Conservation (phyloP, 2,797 vertebrate species). For the Sebastes steindachneri region DNA sequence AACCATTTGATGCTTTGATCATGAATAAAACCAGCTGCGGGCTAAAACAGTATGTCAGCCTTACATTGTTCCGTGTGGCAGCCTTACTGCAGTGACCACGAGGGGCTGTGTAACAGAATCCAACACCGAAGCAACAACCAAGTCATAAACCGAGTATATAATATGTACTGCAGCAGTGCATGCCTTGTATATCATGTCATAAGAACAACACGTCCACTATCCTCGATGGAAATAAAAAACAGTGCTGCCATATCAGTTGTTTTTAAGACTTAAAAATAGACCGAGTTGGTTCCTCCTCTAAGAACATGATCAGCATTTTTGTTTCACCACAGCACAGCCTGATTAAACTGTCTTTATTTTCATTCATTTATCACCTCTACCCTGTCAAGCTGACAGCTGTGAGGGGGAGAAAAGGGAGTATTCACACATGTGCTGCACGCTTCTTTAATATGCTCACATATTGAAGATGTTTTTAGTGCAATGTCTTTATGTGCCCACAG, state of each 20-base stretch:
- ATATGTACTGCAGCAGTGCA: background rate
- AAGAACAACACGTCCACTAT: background rate
- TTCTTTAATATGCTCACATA: conserved; percentile 7
- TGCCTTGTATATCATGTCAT: conserved; percentile 31
- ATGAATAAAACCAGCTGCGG: conserved; percentile 7
- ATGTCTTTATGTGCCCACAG: conserved; percentile 5
- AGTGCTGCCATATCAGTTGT: background rate
- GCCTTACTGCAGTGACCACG: conserved; percentile 4
- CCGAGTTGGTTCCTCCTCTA: conserved; percentile 10
- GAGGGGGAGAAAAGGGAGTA: background rate
- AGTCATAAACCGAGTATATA: conserved; percentile 13
- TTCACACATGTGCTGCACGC: background rate
- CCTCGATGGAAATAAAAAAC: conserved; percentile 24
- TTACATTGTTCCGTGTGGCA: conserved; percentile 1
- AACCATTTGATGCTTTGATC: conserved; percentile 25
- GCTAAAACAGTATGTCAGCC: conserved; percentile 16
- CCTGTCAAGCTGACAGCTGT: conserved; percentile 27
- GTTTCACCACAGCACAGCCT: background rate
- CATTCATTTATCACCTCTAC: conserved; percentile 36
- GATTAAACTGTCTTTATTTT: conserved; percentile 8
- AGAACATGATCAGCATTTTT: conserved; percentile 18
- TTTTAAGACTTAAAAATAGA: conserved; percentile 33
- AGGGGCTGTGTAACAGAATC: conserved; percentile 12
- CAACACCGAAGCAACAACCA: background rate
- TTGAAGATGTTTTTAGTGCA: background rate